Percentiles rank a stretch among this genome's conserved stretches.
These are phyloP conservation scores for Podocnemis expansa DNA, from an alignment of 2,113 vertebrate species.

Conservation along the genomic window DNA sequence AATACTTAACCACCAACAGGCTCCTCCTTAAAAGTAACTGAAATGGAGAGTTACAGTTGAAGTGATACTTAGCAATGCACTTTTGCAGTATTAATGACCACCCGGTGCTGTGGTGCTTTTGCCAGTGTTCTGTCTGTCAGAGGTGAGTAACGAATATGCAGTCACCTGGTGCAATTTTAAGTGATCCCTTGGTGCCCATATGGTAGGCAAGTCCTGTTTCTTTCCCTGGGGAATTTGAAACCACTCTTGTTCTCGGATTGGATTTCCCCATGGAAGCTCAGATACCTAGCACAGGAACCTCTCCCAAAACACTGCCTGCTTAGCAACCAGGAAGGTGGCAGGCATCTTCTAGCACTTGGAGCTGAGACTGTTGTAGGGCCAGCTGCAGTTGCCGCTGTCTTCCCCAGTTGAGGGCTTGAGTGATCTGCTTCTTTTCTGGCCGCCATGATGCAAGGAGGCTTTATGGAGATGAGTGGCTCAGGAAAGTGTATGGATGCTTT, in stretches of 20 bases:
- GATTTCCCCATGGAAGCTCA: constrained; percentile 53
- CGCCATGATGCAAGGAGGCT: constrained; percentile 19
- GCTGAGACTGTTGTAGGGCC: neutral
- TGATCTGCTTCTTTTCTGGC: neutral
- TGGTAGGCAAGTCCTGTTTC: constrained; percentile 36
- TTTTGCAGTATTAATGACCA: constrained; percentile 58
- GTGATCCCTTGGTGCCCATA: constrained; percentile 60
- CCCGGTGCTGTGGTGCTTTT: neutral
- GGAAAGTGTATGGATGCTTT: neutral
- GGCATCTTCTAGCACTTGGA: neutral
- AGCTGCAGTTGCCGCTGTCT: fast-evolving
- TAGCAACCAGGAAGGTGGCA: neutral
- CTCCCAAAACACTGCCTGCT: neutral
- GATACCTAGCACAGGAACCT: neutral
- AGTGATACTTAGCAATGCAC: neutral
- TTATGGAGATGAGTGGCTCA: neutral
- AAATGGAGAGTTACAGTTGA: constrained; percentile 41
- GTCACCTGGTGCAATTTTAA: constrained; percentile 60
- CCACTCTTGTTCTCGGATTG: constrained; percentile 60
- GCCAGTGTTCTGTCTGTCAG: neutral
- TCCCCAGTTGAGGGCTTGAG: neutral
- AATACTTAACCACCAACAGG: neutral
- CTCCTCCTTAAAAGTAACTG: constrained; percentile 4
- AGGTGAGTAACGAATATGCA: neutral
- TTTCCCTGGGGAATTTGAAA: constrained; percentile 55